These are phyloP conservation scores for Rutilus rutilus DNA, from an alignment of 2,113 vertebrate genomes.

Conservation along the genomic window DNA sequence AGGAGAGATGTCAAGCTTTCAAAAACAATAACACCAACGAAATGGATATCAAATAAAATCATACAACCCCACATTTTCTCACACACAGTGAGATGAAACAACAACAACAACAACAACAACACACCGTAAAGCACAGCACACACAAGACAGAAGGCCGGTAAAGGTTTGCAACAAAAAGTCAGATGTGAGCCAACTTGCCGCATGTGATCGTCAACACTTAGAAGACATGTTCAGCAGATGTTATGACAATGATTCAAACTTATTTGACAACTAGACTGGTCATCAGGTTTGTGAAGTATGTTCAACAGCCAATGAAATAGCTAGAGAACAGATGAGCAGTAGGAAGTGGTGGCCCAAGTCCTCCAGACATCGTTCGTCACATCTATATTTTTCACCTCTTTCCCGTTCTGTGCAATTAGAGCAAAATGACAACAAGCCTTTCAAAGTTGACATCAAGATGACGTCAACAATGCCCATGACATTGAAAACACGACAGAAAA, in stretches of 20 bases:
- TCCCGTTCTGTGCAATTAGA: neutral
- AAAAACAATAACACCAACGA: slow-evolving; percentile 10
- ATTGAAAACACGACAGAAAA: neutral
- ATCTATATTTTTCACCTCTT: neutral
- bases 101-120: neutral
- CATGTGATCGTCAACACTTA: neutral
- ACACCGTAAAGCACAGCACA: neutral
- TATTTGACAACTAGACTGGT: neutral
- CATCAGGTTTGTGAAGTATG: neutral
- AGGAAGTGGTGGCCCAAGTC: neutral
- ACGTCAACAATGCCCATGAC: neutral
- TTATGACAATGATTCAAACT: neutral
- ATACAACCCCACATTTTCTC: neutral
- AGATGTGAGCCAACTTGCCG: neutral
- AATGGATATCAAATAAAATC: slow-evolving; percentile 18
- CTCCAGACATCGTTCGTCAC: neutral
- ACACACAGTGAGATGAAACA: neutral
- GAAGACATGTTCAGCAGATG: neutral
- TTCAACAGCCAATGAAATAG: neutral
- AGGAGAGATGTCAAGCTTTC: slow-evolving; percentile 27
- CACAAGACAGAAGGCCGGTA: neutral
- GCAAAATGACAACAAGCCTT: neutral
- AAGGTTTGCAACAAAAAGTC: neutral
- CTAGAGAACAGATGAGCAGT: neutral
- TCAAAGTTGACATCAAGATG: neutral